A percentile compares a stretch with the other conserved stretches of the same genome.
phyloP scores from a whole-genome alignment of 2,888 invertebrate genomes.

The Ypsolopha scabrella region DNA sequence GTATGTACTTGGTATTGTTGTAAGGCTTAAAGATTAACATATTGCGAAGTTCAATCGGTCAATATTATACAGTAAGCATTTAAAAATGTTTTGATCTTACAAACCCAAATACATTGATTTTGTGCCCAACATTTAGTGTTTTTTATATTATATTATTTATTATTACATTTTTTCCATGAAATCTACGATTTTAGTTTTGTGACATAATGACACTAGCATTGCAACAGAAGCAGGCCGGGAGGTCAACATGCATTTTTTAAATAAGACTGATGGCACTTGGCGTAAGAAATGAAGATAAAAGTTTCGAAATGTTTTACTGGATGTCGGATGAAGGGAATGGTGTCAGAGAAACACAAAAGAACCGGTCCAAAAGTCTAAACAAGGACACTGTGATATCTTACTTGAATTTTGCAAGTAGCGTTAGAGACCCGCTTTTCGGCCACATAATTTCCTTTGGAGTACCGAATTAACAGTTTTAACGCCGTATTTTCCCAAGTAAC shows the following conservation, averaged over 20 bases:
- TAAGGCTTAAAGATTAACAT: too few species aligned
- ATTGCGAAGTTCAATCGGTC: too few species aligned
- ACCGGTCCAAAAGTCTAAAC: conserved; percentile 15
- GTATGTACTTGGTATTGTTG: neutral
- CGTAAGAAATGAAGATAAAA: neutral
- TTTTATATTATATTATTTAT: too few species aligned
- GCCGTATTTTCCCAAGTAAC: neutral
- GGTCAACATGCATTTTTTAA: too few species aligned
- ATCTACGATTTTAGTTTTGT: neutral
- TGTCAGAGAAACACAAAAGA: conserved; percentile 14
- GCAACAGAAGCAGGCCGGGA: too few species aligned
- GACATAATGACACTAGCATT: neutral
- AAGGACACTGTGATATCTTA: conserved; percentile 14
- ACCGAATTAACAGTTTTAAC: conserved; percentile 1
- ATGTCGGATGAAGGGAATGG: conserved; percentile 7
- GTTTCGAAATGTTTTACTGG: conserved; percentile 7
- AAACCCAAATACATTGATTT: too few species aligned
- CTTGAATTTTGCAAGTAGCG: conserved; percentile 12
- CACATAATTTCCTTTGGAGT: conserved; percentile 6
- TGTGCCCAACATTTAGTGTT: too few species aligned
- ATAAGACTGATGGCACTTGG: too few species aligned
- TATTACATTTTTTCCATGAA: neutral
- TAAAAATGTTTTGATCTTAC: too few species aligned
- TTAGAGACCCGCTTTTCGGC: conserved; percentile 17
- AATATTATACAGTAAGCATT: too few species aligned